Evolutionary conservation across 2,888 invertebrate genomes (phyloP), one percentile per base, ranked within the genome.

Genomic region (Sussaba pulchella): DNA sequence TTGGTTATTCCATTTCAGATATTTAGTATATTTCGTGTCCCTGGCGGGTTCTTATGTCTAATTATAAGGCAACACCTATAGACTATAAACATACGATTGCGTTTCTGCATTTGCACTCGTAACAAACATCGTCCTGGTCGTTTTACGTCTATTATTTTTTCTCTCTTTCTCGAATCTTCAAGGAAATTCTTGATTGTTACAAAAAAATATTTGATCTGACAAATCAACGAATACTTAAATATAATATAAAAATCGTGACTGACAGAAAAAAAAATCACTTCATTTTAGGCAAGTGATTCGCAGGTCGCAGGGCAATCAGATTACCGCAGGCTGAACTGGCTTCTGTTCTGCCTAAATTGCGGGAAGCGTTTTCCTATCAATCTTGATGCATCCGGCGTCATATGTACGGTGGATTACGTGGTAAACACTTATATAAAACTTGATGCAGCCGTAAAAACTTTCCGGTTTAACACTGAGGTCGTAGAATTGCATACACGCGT

Each of bases 401-500:
- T 87, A 12, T 70, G 76, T 83, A 83, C 82, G 73, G 39, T 78
- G 81, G n/a, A 83, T 69, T 0, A 81, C 2, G 59, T 78, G 83
- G 43, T 69, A 80, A 61, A 83, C 21, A 6, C 66, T 47, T 36
- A 83, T 36, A 2, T 84, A 84, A 4, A 88, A 66, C 67, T 86
- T 85, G 0, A 83, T 84, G 78, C 91, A 91, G 0, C 85, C 87
- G 80, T 87, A 87, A 43, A 90, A 84, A 59, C 83, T 78, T 14
- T 85, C 72, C 0, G 66, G 36, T 0, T 70, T 74, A 10, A 87
- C 82, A 45, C 85, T 81, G 24, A 91, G 74, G 63, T 91, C 85
- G 78, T 89, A 88, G 0, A 91, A 72, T 52, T 80, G 82, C 31
- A 90, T 45, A 59, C 91, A 91, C 36, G 88, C 41, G 47, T 85